These are phyloP conservation scores for Holacanthus passer DNA, from an alignment of 2,113 vertebrate genomes.

Conservation along the genomic window DNA sequence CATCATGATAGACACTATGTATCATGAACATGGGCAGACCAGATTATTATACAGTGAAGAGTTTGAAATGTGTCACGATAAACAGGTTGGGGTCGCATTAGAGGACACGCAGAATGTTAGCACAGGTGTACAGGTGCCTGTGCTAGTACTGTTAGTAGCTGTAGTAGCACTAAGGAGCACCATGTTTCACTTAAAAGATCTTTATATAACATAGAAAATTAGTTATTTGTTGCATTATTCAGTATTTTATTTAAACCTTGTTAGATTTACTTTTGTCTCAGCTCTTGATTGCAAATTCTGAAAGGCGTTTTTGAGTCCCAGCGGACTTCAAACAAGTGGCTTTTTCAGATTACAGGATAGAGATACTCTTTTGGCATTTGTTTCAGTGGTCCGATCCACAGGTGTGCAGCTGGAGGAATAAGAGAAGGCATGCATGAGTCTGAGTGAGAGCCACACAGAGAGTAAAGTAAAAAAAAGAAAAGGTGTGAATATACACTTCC, in stretches of 20 bases:
- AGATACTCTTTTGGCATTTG: constrained; percentile 49
- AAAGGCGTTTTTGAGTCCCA: constrained; percentile 1
- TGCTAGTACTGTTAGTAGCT: constrained; percentile 36
- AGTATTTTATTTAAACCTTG: constrained; percentile 14
- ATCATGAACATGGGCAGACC: constrained; percentile 34
- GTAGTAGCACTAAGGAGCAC: constrained; percentile 59
- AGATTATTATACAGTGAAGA: constrained; percentile 39
- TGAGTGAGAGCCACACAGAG: constrained; percentile 62
- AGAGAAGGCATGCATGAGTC: constrained; percentile 76
- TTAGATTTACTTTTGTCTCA: constrained; percentile 21
- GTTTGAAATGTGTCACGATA: constrained; percentile 28
- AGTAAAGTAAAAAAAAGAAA: constrained; percentile 44
- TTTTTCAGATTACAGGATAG: neutral
- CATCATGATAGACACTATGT: constrained; percentile 39
- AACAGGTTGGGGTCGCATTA: constrained; percentile 29
- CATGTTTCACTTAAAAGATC: constrained; percentile 39
- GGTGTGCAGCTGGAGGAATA: constrained; percentile 55
- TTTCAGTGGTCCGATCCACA: constrained; percentile 50
- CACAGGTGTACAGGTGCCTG: constrained; percentile 42
- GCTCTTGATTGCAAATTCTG: constrained; percentile 19
- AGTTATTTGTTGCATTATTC: constrained; percentile 25
- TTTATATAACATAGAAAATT: constrained; percentile 43
- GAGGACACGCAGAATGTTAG: constrained; percentile 30
- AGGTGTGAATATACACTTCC: constrained; percentile 56
- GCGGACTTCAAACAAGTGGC: neutral